Percentiles rank a stretch among this genome's conserved stretches.
Evolutionary conservation across 2,113 vertebrate genomes (phyloP).

Genomic region (Verasper variegatus): DNA sequence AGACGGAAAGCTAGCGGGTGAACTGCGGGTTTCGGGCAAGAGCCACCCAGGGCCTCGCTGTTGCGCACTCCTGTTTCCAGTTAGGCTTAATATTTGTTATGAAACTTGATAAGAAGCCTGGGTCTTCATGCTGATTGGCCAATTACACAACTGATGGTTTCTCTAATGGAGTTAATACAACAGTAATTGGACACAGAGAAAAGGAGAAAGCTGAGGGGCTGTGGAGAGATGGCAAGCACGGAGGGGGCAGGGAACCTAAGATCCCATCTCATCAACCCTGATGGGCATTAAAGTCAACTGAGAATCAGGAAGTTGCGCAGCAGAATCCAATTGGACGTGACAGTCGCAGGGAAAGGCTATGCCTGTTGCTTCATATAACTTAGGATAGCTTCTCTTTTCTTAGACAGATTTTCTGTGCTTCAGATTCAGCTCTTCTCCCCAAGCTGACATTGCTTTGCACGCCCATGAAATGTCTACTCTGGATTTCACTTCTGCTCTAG

Average conservation of each 20-base stretch:
- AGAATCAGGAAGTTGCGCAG: conserved; percentile 4
- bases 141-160: conserved; percentile 62
- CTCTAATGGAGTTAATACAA: conserved; percentile 62
- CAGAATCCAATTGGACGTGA: conserved; percentile 37
- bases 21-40: neutral
- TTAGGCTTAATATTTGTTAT: conserved; percentile 50
- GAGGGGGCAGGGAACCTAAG: neutral
- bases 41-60: conserved; percentile 8
- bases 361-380: too few relatives aligned
- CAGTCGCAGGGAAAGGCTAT: conserved; percentile 13
- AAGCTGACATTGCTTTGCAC: too few relatives aligned
- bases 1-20: neutral
- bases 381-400: too few relatives aligned
- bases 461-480: too few relatives aligned
- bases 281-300: conserved; percentile 16
- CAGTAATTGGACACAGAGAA: conserved; percentile 51
- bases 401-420: too few relatives aligned
- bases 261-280: conserved; percentile 2
- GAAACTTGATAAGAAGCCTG: conserved; percentile 63
- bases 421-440: too few relatives aligned
- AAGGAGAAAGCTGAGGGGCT: conserved; percentile 2
- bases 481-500: too few relatives aligned
- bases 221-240: neutral
- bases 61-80: conserved; percentile 37
- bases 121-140: conserved; percentile 50